Evolutionary conservation across 2,888 invertebrate species (phyloP), one percentile per base, ranked within the genome.

Genomic region (Acanthosepion esculentum): DNA sequence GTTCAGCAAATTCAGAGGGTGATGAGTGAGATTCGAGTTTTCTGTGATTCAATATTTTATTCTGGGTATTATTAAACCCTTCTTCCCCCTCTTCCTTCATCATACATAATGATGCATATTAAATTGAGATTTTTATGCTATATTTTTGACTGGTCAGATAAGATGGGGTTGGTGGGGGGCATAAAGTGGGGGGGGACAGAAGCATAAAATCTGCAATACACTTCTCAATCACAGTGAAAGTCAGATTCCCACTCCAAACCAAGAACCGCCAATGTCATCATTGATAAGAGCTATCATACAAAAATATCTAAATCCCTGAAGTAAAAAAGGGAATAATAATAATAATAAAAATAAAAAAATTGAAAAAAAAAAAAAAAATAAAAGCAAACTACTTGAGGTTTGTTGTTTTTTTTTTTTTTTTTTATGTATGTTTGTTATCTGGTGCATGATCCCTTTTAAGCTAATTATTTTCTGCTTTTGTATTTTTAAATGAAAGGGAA

Each of bases 401-500:
- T 59, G 59, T 59, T 59, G 64, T 64, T 94, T 48, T 94, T 41
- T 41, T 41, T 41, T 41, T 41, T 41, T 41, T 41, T 41, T 41
- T 41, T 3, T 94, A 50, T 94, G 94, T n/a, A 94, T 94, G 55
- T 94, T 59, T 59, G 59, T 94, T 53, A 93, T 48, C 55, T 48
- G 50, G 59, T 94, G n/a, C 59, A 94, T 94, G 94, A 48, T 55
- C 48, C 33, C 50, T 64, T 94, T 94, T 94, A 59, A 94, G 64
- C 94, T 94, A 94, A 53, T 64, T 94, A 94, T 64, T 94, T 94
- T 94, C 59, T 33, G 93, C 93, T 93, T 93, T 93, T 93, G 93
- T 93, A 93, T 64, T 64, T 94, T 64, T 41, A 94, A 94, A 94
- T 55, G 26, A 20, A 94, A 59, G 50, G 33, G 64, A 33, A 55